Percentiles rank a stretch among this genome's conserved stretches.
These are phyloP conservation scores for Sus cebifrons DNA, from an alignment of 2,797 vertebrate species.

Conservation along the genomic window DNA sequence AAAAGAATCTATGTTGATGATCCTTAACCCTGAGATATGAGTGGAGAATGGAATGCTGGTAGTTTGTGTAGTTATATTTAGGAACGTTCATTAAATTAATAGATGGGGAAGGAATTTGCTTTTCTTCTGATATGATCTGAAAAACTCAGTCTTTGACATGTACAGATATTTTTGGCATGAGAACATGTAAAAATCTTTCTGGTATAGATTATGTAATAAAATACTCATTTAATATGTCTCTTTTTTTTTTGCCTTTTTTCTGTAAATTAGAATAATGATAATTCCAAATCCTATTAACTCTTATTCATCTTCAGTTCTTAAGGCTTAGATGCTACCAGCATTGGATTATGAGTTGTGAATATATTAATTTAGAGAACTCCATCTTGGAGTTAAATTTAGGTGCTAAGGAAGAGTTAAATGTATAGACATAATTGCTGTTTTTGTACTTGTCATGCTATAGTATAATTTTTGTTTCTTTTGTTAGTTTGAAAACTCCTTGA, in stretches of 20 bases:
- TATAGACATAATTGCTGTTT: background rate
- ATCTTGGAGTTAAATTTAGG: background rate
- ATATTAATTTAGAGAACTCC: background rate
- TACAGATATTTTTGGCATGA: background rate
- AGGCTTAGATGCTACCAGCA: background rate
- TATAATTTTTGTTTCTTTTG: background rate
- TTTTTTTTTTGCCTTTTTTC: background rate
- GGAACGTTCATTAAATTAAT: background rate
- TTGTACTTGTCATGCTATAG: background rate
- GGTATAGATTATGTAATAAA: background rate
- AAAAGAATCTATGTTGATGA: background rate
- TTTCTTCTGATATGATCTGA: background rate
- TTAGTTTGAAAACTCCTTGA: background rate
- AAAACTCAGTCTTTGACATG: background rate
- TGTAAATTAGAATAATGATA: background rate
- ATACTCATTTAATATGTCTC: background rate
- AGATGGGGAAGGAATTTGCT: background rate
- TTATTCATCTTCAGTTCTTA: background rate
- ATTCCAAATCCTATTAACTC: background rate
- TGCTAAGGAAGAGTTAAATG: conserved; percentile 11
- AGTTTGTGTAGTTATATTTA: background rate
- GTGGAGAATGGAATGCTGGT: background rate
- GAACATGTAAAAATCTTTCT: background rate
- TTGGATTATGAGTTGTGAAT: background rate
- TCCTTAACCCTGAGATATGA: background rate